Conservation (phyloP, 2,113 vertebrate genomes). For the Cromileptes altivelis region DNA sequence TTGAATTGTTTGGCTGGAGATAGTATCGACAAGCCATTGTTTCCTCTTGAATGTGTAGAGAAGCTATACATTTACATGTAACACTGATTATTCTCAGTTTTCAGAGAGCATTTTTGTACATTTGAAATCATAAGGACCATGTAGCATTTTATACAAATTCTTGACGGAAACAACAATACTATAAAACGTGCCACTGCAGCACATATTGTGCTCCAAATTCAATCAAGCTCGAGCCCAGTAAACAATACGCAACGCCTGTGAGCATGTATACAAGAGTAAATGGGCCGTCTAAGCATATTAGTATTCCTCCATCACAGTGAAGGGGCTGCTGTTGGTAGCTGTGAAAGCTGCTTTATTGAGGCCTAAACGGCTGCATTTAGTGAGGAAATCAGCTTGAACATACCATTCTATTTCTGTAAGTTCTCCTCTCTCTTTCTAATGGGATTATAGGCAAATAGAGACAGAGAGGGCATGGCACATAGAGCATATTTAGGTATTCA, state of each 20-base stretch:
- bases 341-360: slow-evolving; percentile 64
- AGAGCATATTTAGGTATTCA: slow-evolving; percentile 58
- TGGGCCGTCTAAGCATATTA: slow-evolving; percentile 51
- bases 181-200: neutral
- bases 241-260: slow-evolving; percentile 30
- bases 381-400: slow-evolving; percentile 73
- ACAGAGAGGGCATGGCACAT: slow-evolving; percentile 57
- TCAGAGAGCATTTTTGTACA: neutral
- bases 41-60: neutral
- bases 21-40: slow-evolving; percentile 8
- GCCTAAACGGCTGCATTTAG: slow-evolving; percentile 70
- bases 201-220: slow-evolving; percentile 8
- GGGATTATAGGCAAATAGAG: slow-evolving; percentile 72
- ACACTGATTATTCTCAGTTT: neutral
- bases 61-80: neutral
- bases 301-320: slow-evolving; percentile 44
- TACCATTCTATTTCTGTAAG: slow-evolving; percentile 77
- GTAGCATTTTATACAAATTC: neutral
- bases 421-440: slow-evolving; percentile 72
- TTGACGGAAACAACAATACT: neutral
- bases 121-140: neutral
- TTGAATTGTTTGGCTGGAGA: slow-evolving; percentile 19
- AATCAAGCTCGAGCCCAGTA: slow-evolving; percentile 2
- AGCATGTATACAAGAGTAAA: slow-evolving; percentile 25
- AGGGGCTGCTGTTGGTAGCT: slow-evolving; percentile 55